Base-by-base conservation (phyloP, 2,888 invertebrate genomes). In the Sinohyriopsis cumingii region DNA sequence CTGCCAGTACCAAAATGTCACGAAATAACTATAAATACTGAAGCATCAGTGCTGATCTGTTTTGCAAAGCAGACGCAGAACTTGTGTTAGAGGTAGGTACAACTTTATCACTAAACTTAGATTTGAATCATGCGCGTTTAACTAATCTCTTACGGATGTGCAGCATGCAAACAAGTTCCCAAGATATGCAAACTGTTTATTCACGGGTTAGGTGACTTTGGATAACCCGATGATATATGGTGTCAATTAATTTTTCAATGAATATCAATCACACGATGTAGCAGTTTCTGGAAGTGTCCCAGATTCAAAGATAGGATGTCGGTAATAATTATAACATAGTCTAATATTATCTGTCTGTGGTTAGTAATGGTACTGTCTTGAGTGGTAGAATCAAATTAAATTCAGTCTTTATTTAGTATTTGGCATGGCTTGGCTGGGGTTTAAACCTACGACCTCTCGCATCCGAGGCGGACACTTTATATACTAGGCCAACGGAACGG, bases 261-360 rank as follows among this genome's bases (percentile, higher is more conserved):
- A 80, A 68, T 55, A 75, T 78, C 55, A 71, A 61, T 57, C 20
- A 75, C n/a, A 80, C 78, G 15, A 76, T 79, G 0, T 70, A 78
- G 25, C 62, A 78, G 24, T 55, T 78, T 6, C 28, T 78, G 18
- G 66, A 76, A 59, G 33, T 65, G 5, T 80, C 77, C n/a, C 54
- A 65, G 19, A 55, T 12, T 22, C 77, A 68, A 53, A 59, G 69
- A 19, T 76, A 78, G 53, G n/a, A 65, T 33, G 5, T 33, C 33
- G 33, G 33, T 1, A 7, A 33, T 7, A 7, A 33, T 15, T 74
- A 73, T 59, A 69, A 75, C 1, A 63, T 77, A 63, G 71, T 77
- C 0, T 78, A 77, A 15, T 79, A 9, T 33, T 7, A 33, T 33
- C 33, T 33, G 7, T 1, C n/a, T 6, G 54, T 33, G 33, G 9